Evolutionary conservation across 2,888 invertebrate genomes (phyloP).

Genomic region (Oxystoma pomonae): DNA sequence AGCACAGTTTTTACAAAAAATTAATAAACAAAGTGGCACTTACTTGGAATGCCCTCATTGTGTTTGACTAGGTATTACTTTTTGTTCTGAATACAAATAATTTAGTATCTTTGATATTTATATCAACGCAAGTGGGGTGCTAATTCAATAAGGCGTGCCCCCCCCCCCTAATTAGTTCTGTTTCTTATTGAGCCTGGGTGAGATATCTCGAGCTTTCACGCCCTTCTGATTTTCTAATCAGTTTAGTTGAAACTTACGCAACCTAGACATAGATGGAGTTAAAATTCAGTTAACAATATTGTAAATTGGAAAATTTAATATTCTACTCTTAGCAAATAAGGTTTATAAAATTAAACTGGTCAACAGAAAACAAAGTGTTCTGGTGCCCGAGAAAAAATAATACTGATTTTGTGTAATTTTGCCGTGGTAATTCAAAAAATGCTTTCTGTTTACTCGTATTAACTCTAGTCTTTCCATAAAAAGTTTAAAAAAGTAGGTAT

Average conservation of each 20-base stretch:
- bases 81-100: slow-evolving; percentile 14
- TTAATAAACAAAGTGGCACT: slow-evolving; percentile 9
- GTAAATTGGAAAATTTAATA: neutral
- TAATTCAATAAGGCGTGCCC: neutral
- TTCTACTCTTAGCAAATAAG: neutral
- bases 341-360: too few relatives aligned
- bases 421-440: too few relatives aligned
- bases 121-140: slow-evolving; percentile 10
- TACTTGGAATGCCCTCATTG: slow-evolving; percentile 25
- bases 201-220: neutral
- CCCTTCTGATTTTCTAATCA: neutral
- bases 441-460: too few relatives aligned
- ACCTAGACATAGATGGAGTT: neutral
- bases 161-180: neutral
- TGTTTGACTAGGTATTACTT: slow-evolving; percentile 4
- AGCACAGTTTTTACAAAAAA: too few relatives aligned
- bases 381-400: too few relatives aligned
- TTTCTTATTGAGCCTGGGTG: neutral
- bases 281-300: neutral
- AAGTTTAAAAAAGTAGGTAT: too few relatives aligned
- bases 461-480: too few relatives aligned
- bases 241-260: neutral
- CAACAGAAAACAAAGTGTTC: too few relatives aligned
- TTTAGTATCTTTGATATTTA: slow-evolving; percentile 23
- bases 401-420: too few relatives aligned